Conservation (phyloP, 1,140 invertebrate species). For the Drosophila micromelanica region DNA sequence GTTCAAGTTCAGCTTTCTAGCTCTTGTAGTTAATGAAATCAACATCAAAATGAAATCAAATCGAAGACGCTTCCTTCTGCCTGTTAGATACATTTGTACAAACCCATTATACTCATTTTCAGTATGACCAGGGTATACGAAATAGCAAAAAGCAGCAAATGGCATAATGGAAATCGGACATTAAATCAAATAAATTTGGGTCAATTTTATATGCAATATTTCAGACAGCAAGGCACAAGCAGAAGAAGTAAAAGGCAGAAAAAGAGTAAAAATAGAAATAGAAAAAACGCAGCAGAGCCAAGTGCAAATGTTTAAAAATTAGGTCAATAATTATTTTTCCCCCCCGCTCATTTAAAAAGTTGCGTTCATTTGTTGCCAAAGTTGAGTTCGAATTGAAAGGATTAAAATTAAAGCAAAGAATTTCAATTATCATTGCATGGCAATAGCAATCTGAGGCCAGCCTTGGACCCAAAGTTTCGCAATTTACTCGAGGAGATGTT, state of each 20-base stretch:
- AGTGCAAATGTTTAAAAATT: constrained; percentile 40
- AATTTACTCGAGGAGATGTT: constrained; percentile 90
- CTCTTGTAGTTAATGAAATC: no score
- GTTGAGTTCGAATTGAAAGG: constrained; percentile 21
- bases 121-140: neutral
- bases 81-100: no score
- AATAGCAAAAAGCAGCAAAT: constrained; percentile 11
- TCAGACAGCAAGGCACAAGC: constrained; percentile 23
- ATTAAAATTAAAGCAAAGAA: neutral
- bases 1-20: no score
- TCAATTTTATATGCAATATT: constrained; percentile 44
- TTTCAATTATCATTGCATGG: constrained; percentile 14
- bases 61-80: no score
- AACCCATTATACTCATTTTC: neutral
- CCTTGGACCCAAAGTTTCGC: constrained; percentile 87
- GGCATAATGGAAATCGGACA: constrained; percentile 39
- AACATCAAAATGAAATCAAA: no score
- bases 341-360: constrained; percentile 18
- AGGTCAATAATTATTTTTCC: constrained; percentile 36
- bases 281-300: neutral
- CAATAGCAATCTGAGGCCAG: constrained; percentile 68
- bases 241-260: constrained; percentile 4
- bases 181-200: constrained; percentile 47
- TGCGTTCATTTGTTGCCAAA: constrained; percentile 12
- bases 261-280: neutral